Evolutionary conservation across 2,113 vertebrate genomes (phyloP), one percentile per base, ranked within the genome.

Genomic region (Glaucomys volans): DNA sequence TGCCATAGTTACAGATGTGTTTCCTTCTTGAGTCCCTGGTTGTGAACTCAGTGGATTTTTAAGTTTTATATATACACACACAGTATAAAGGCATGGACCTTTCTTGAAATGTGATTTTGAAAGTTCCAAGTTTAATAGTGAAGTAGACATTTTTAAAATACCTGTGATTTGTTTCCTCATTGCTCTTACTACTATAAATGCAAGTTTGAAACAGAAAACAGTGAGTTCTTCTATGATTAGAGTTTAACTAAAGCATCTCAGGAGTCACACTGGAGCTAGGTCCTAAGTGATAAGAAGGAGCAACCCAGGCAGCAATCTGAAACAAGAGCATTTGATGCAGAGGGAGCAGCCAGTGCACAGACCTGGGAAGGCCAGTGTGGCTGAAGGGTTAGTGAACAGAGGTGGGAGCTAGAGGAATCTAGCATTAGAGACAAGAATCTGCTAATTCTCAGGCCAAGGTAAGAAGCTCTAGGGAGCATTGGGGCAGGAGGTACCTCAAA

Each of bases 31-130:
- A 80, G 52, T 11, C 30, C 7, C 18, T 74, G 26, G 40, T 87
- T 84, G 32, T 90, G 24, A 91, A 76, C 85, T 91, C 9, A 88
- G 30, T 75, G 54, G n/a, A 3, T 91, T 80, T 82, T 81, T 35
- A 85, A 87, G 72, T 87, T 72, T 40, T n/a, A 28, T 32, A 57
- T 44, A 17, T 6, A 42, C 1, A 81, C 12, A 44, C 18, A 66
- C 12, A 81, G 8, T 50, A 26, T 47, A 57, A 64, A 91, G 69
- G 35, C 13, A 10, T 47, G 54, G 0, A 22, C 28, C 12, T 80
- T 47, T 59, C n/a, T 32, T 66, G 84, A 59, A 88, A 40, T 47
- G 24, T 67, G 82, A 91, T 47, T 96, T 88, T 85, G 37, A 81
- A 95, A 96, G 7, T 67, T 90, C 5, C 26, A 67, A 9, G 64